A percentile compares a stretch with the other conserved stretches of the same genome.
phyloP scores from a whole-genome alignment of 2,888 invertebrate genomes.

The Phragmatobia fuliginosa region DNA sequence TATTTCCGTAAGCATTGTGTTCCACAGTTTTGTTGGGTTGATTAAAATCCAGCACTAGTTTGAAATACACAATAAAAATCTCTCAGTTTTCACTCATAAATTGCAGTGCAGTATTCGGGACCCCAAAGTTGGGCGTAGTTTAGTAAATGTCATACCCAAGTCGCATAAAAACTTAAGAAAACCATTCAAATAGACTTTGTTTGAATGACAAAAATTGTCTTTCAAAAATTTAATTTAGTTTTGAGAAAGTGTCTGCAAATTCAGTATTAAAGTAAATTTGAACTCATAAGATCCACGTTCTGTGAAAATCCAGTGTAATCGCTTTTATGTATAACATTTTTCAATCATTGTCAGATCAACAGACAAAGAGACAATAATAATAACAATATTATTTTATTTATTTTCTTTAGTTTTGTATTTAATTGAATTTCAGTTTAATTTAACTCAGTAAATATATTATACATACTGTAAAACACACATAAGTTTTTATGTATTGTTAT shows the following conservation, averaged over 20 bases:
- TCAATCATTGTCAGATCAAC: neutral
- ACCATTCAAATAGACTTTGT: neutral
- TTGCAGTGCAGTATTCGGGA: constrained; percentile 34
- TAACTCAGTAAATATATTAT: too few species aligned
- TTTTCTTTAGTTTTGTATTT: too few species aligned
- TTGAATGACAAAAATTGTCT: neutral
- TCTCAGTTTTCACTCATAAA: constrained; percentile 47
- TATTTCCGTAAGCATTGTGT: constrained; percentile 7
- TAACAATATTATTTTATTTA: too few species aligned
- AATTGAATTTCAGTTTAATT: too few species aligned
- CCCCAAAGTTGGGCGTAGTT: constrained; percentile 21
- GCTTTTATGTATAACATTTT: neutral
- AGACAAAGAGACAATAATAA: neutral
- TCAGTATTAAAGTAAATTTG: neutral
- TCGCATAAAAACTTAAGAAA: constrained; percentile 13
- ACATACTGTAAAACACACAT: too few species aligned
- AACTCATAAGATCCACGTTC: neutral
- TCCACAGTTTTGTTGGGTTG: constrained; percentile 33
- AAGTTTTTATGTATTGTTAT: too few species aligned
- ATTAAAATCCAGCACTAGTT: constrained; percentile 40
- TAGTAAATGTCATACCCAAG: neutral
- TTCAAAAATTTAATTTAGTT: neutral
- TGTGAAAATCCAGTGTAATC: neutral
- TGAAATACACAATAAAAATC: constrained; percentile 32
- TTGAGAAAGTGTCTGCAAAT: neutral